A percentile compares a stretch with the other conserved stretches of the same genome.
phyloP scores from a whole-genome alignment of 2,888 invertebrate genomes.

The Cosmia pyralina region DNA sequence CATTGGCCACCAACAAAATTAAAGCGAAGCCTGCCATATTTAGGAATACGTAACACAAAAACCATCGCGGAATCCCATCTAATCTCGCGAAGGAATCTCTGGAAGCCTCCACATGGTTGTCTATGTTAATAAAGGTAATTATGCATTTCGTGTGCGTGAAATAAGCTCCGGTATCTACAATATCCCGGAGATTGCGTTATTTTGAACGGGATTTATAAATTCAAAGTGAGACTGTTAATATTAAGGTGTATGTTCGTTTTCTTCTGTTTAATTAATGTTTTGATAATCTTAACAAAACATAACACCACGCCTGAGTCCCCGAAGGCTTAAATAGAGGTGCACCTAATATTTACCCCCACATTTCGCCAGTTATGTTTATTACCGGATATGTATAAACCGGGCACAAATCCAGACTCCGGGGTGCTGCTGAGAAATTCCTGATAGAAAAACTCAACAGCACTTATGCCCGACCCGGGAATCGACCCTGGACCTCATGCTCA shows the following conservation, averaged over 20 bases:
- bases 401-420: no score
- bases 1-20: constrained; percentile 40
- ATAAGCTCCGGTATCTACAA: constrained; percentile 74
- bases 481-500: no score
- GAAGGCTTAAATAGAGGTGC: no score
- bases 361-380: no score
- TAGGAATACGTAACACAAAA: constrained; percentile 64
- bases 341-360: no score
- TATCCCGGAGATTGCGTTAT: constrained; percentile 75
- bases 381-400: no score
- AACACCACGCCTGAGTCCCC: no score
- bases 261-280: constrained; percentile 30
- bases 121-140: constrained; percentile 87
- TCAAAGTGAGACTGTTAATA: constrained; percentile 61
- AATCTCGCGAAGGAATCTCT: constrained; percentile 72
- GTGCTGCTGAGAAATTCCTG: no score
- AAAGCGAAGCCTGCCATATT: constrained; percentile 26
- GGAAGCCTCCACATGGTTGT: constrained; percentile 51
- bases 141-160: constrained; percentile 85
- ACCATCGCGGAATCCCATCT: constrained; percentile 72
- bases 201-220: constrained; percentile 74
- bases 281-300: neutral
- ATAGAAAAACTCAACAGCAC: no score
- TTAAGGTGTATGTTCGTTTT: constrained; percentile 10
- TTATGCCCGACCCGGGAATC: no score